Evolutionary conservation across 2,113 vertebrate species (phyloP).

Genomic region (Archilochus colubris): DNA sequence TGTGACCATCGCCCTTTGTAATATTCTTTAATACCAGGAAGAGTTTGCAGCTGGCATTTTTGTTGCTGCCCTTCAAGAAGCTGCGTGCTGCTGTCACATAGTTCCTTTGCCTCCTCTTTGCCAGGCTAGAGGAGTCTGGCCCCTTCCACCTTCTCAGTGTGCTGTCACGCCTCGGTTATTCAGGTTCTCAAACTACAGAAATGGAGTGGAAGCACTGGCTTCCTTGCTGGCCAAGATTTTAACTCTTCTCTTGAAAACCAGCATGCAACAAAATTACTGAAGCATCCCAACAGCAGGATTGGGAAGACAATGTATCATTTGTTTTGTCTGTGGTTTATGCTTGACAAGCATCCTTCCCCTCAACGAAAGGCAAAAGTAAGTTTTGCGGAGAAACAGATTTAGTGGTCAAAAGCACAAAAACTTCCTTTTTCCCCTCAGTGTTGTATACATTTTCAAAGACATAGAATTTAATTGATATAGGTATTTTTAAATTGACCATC

Average conservation of each 20-base stretch:
- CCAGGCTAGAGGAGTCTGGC: neutral
- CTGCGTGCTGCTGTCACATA: neutral
- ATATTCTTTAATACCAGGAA: neutral
- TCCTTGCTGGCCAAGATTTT: neutral
- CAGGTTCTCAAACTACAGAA: neutral
- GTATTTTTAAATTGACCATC: neutral
- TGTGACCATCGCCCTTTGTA: neutral
- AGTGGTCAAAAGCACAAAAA: neutral
- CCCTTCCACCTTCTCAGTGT: neutral
- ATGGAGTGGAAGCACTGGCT: neutral
- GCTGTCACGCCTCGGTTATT: neutral
- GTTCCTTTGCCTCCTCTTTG: neutral
- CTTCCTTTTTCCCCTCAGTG: accelerated
- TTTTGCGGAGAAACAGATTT: neutral
- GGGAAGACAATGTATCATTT: neutral
- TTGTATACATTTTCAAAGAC: neutral
- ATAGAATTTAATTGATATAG: neutral
- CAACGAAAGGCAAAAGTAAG: neutral
- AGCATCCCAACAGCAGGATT: neutral
- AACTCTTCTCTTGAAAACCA: neutral
- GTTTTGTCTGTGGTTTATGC: neutral
- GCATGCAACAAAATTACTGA: neutral
- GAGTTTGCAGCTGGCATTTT: neutral
- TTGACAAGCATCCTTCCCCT: neutral
- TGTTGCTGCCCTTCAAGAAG: neutral